Conservation (phyloP, 1,140 invertebrate species). For the Calliphora vicina region DNA sequence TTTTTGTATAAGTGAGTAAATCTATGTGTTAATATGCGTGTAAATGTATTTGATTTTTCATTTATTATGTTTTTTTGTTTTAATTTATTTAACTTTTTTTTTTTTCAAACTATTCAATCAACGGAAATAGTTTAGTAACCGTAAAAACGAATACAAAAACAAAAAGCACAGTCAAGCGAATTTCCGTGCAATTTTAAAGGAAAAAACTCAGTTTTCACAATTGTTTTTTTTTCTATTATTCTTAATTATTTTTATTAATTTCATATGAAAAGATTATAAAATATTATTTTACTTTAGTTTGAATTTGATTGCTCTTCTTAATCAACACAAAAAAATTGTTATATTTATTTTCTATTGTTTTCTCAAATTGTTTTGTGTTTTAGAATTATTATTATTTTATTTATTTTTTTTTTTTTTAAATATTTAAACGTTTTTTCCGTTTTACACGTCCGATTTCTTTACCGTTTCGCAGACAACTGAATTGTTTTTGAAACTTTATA, state of each 20-base stretch:
- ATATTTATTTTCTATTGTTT: neutral
- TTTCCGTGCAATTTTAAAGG: neutral
- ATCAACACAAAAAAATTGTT: neutral
- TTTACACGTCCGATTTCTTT: conserved; percentile 55
- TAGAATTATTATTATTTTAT: neutral
- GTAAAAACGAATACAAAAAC: neutral
- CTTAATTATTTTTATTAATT: neutral
- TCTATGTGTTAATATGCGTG: neutral
- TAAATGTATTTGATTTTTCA: neutral
- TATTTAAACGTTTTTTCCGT: neutral
- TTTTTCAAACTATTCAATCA: neutral
- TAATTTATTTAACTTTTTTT: neutral
- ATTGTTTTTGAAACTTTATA: conserved; percentile 60
- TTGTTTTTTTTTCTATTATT: neutral
- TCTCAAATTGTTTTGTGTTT: neutral
- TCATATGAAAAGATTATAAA: neutral
- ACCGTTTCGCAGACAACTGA: conserved; percentile 62
- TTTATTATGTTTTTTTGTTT: conserved; percentile 8
- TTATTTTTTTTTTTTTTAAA: neutral
- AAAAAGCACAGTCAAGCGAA: neutral
- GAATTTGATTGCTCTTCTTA: neutral
- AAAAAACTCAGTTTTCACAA: neutral
- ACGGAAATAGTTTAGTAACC: conserved; percentile 28
- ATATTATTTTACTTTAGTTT: neutral
- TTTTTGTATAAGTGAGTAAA: too few species aligned